phyloP scores from a whole-genome alignment of 2,888 invertebrate genomes.

The Sinopyrophorus schimmeli region DNA sequence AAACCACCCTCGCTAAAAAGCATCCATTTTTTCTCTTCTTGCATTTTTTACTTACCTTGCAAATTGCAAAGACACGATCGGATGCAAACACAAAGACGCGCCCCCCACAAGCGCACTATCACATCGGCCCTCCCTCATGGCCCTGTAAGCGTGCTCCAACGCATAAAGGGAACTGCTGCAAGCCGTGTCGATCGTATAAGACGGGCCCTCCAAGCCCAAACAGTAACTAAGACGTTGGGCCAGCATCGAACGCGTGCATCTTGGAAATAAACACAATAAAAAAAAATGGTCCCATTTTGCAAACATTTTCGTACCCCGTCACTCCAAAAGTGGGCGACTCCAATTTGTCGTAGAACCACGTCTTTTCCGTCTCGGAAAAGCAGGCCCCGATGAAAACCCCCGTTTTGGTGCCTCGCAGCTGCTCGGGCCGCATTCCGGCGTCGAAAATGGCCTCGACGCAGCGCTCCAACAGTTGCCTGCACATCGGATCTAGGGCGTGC shows the following conservation, averaged over 20 bases:
- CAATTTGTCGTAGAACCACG: constrained; percentile 61
- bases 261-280: no score
- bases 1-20: background rate
- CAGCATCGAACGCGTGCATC: constrained; percentile 88
- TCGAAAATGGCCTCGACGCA: constrained; percentile 64
- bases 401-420: constrained; percentile 70
- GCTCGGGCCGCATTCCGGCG: constrained; percentile 67
- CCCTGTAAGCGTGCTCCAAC: constrained; percentile 77
- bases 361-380: constrained; percentile 76
- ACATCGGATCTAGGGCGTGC: constrained; percentile 60
- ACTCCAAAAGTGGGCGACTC: constrained; percentile 51
- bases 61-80: constrained; percentile 88
- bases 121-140: constrained; percentile 78
- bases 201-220: constrained; percentile 86
- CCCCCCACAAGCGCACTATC: constrained; percentile 91
- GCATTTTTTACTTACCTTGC: constrained; percentile 58
- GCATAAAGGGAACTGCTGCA: constrained; percentile 94
- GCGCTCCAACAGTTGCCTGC: constrained; percentile 62
- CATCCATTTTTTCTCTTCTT: background rate
- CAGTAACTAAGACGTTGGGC: constrained; percentile 89
- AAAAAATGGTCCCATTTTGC: constrained; percentile 14
- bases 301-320: constrained; percentile 55
- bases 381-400: constrained; percentile 80
- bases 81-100: constrained; percentile 82
- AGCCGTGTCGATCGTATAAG: constrained; percentile 87